A percentile compares a stretch with the other conserved stretches of the same genome.
These are phyloP conservation scores for Batillaria attramentaria DNA, from an alignment of 1,140 invertebrate genomes.

Conservation along the genomic window DNA sequence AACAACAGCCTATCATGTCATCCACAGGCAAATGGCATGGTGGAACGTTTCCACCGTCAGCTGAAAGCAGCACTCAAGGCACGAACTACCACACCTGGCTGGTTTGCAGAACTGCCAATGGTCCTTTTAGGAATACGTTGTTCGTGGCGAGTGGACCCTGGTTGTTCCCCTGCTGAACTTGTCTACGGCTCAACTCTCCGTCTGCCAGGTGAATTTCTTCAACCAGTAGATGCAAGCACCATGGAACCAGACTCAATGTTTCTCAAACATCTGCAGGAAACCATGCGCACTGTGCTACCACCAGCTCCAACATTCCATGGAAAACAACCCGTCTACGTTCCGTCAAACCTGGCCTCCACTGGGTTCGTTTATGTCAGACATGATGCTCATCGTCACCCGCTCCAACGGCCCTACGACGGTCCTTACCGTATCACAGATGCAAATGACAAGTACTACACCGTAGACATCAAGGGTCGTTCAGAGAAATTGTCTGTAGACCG, in stretches of 20 bases:
- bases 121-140: slow-evolving; percentile 31
- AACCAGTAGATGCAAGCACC: not conserved
- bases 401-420: slow-evolving; percentile 29
- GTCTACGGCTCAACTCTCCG: slow-evolving; percentile 27
- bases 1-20: too few relatives aligned
- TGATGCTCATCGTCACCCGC: slow-evolving; percentile 9
- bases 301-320: not conserved
- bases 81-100: slow-evolving; percentile 2
- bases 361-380: slow-evolving; percentile 16
- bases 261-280: slow-evolving; percentile 15
- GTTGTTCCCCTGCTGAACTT: slow-evolving; percentile 28
- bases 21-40: slow-evolving; percentile 23
- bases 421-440: slow-evolving; percentile 28
- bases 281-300: slow-evolving; percentile 14
- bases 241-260: slow-evolving; percentile 11
- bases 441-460: slow-evolving; percentile 23
- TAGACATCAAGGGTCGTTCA: slow-evolving; percentile 21
- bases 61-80: slow-evolving; percentile 31
- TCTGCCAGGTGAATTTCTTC: slow-evolving; percentile 31
- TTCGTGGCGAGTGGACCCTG: slow-evolving; percentile 10
- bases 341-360: not conserved
- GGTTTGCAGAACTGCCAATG: slow-evolving; percentile 19
- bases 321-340: slow-evolving; percentile 5
- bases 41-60: slow-evolving; percentile 34
- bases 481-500: slow-evolving; percentile 29